Conservation (phyloP, 2,888 invertebrate genomes). For the Gonocerus acuteangulatus region DNA sequence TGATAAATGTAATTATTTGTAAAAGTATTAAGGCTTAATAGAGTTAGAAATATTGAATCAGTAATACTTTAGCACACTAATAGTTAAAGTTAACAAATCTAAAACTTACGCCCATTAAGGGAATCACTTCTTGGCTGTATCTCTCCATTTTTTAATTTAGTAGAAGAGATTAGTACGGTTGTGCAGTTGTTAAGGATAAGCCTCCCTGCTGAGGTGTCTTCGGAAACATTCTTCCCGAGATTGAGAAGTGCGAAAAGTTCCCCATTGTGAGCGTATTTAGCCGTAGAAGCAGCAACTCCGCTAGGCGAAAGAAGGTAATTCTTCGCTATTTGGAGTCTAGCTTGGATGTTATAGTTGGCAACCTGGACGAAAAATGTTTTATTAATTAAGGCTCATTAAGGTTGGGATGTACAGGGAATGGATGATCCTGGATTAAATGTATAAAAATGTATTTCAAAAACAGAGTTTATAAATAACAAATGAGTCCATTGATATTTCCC, state of each 20-base stretch:
- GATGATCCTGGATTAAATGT: too few species aligned
- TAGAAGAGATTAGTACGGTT: constrained; percentile 54
- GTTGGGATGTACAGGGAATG: not conserved
- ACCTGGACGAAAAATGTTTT: constrained; percentile 43
- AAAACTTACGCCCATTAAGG: not conserved
- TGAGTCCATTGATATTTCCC: too few species aligned
- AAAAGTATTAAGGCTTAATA: too few species aligned
- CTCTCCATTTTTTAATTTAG: constrained; percentile 28
- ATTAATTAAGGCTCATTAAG: not conserved
- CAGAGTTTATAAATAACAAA: too few species aligned
- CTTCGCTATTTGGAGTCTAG: constrained; percentile 54
- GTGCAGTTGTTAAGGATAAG: constrained; percentile 69
- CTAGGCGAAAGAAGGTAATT: constrained; percentile 62
- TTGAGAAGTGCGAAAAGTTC: constrained; percentile 68
- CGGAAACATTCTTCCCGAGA: constrained; percentile 65
- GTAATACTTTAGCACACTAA: too few species aligned
- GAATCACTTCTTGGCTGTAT: not conserved
- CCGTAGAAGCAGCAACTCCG: constrained; percentile 60
- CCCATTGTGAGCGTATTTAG: constrained; percentile 67
- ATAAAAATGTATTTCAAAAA: too few species aligned
- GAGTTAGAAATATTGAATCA: too few species aligned
- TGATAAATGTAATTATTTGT: too few species aligned
- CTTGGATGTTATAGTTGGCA: constrained; percentile 60
- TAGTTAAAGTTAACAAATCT: too few species aligned
- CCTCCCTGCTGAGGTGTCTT: constrained; percentile 73